Evolutionary conservation across 2,888 invertebrate genomes (phyloP), one percentile per base, ranked within the genome.

Genomic region (Zeuzera pyrina): DNA sequence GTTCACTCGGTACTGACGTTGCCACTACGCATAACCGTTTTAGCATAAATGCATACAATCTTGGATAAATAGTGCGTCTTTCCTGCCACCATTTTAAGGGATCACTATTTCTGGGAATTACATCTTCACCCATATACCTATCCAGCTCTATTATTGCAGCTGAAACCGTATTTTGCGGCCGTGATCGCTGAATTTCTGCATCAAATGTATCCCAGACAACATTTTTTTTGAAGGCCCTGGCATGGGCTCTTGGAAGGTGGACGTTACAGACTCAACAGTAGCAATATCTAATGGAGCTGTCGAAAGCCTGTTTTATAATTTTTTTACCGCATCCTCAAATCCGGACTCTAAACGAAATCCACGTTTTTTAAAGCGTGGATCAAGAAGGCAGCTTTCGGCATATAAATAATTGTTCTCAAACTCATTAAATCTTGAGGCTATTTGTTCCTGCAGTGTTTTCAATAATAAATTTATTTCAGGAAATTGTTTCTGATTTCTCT

Each of bases 211-310:
- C 21, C 21, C 21, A 21, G 21, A 21, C 21, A 5, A 21, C 2
- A 2, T 21, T 21, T 21, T 21, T 21, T 21, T 21, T 21, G 21
- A 3, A 21, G n/a, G n/a, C n/a, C n/a, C n/a, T n/a, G n/a, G n/a
- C n/a, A n/a, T n/a, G n/a, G n/a, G n/a, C n/a, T n/a, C n/a, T n/a
- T n/a, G n/a, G n/a, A n/a, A n/a, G n/a, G n/a, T n/a, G n/a, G n/a
- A n/a, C n/a, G n/a, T n/a, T n/a, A n/a, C n/a, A n/a, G 21, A 21
- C 21, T 21, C 21, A 21, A 21, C 21, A 21, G 21, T 21, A 21
- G 21, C 21, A 5, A 3, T 21, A 21, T 21, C 21, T 10, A 21
- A 21, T 5, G 8, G 3, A 4, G 1, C 2, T 21, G 21, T 21
- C 21, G 21, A 2, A 2, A 21, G 21, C 3, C 21, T 21, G 21